phyloP scores from a whole-genome alignment of 2,113 vertebrate genomes.

The Notechis scutatus region DNA sequence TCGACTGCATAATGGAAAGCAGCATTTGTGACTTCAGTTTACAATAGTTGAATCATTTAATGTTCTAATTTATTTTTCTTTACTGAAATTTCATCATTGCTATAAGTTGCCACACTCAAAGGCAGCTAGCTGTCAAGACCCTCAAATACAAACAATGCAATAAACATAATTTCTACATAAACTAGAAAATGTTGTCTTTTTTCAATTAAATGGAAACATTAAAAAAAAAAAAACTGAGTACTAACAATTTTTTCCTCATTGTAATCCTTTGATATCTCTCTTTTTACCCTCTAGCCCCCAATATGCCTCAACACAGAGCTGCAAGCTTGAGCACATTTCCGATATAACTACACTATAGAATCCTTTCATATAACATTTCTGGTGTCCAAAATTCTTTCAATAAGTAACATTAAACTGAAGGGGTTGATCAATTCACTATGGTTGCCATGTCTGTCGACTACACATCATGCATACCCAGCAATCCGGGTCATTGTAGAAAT shows the following conservation, averaged over 20 bases:
- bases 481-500: neutral
- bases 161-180: constrained; percentile 63
- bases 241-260: constrained; percentile 18
- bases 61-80: constrained; percentile 20
- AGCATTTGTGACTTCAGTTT: constrained; percentile 25
- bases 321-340: neutral
- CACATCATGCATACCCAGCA: neutral
- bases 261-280: constrained; percentile 34
- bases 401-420: neutral
- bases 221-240: neutral
- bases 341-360: neutral
- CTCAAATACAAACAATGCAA: constrained; percentile 61
- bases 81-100: constrained; percentile 19
- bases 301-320: neutral
- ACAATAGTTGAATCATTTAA: constrained; percentile 38
- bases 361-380: neutral
- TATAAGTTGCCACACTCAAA: constrained; percentile 32
- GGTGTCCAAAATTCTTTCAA: neutral
- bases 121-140: constrained; percentile 52
- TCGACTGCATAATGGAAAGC: constrained; percentile 33
- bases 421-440: neutral
- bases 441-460: too few species aligned
- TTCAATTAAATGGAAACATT: constrained; percentile 44
- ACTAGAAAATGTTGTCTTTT: constrained; percentile 55
- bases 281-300: constrained; percentile 9